Conservation (phyloP, 1,140 invertebrate species). For the Pachyrhynchus sulphureomaculatus region DNA sequence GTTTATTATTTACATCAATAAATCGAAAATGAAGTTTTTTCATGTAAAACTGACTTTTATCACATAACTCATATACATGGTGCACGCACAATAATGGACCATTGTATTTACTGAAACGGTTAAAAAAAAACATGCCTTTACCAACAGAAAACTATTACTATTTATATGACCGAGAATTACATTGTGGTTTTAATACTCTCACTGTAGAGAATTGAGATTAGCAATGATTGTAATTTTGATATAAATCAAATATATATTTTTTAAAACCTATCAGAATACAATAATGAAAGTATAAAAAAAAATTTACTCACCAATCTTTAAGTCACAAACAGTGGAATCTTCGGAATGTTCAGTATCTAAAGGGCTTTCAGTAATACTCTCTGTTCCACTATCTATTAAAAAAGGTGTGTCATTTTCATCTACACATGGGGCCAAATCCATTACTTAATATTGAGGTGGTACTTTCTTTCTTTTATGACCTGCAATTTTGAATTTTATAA, state of each 20-base stretch:
- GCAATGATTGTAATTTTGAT: too few relatives aligned
- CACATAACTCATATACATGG: too few relatives aligned
- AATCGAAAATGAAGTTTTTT: too few relatives aligned
- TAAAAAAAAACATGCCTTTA: too few relatives aligned
- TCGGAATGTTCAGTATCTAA: conserved; percentile 39
- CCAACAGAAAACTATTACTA: too few relatives aligned
- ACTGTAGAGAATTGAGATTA: too few relatives aligned
- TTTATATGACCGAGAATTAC: too few relatives aligned
- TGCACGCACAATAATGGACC: too few relatives aligned
- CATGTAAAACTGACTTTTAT: too few relatives aligned
- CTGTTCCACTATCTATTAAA: conserved; percentile 43
- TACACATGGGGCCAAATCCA: conserved; percentile 37
- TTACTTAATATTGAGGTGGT: conserved; percentile 31
- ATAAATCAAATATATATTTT: background rate
- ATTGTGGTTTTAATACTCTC: too few relatives aligned
- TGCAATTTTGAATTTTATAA: conserved; percentile 9
- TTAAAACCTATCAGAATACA: background rate
- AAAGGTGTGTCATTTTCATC: conserved; percentile 42
- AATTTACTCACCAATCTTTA: conserved; percentile 25
- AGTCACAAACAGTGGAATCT: conserved; percentile 38
- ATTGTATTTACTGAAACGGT: too few relatives aligned
- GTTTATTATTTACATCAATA: too few relatives aligned
- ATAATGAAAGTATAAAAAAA: conserved; percentile 15
- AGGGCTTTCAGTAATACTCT: conserved; percentile 43
- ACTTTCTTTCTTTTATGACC: conserved; percentile 36